phyloP scores from a whole-genome alignment of 2,797 vertebrate species.

The Cynodonichthys magdalenae region DNA sequence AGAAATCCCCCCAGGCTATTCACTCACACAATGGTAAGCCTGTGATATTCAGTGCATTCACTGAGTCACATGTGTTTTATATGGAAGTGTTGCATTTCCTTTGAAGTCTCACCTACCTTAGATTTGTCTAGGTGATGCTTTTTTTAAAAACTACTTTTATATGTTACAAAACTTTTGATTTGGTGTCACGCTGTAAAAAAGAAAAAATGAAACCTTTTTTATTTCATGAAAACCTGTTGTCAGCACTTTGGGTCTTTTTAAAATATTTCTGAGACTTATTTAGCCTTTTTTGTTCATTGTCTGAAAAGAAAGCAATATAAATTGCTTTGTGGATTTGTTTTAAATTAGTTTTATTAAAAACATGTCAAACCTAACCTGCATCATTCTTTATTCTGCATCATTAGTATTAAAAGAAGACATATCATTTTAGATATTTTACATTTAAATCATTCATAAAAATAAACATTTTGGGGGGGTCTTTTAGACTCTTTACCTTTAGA shows the following conservation, averaged over 20 bases:
- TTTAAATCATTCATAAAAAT: too few species aligned
- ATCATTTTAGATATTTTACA: too few species aligned
- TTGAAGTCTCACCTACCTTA: constrained; percentile 8
- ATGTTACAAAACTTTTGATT: constrained; percentile 3
- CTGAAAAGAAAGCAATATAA: not conserved
- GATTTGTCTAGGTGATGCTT: constrained; percentile 12
- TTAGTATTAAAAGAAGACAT: too few species aligned
- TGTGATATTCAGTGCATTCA: constrained; percentile 32
- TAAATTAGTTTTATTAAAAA: too few species aligned
- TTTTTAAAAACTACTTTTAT: not conserved
- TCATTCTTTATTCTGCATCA: too few species aligned
- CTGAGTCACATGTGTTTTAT: constrained; percentile 20
- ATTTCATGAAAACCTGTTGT: not conserved
- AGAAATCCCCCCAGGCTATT: constrained; percentile 35
- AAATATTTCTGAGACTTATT: not conserved
- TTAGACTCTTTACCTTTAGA: too few species aligned
- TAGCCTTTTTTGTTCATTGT: not conserved
- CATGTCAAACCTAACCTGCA: too few species aligned
- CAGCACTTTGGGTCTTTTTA: not conserved
- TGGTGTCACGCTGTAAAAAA: not conserved
- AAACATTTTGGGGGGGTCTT: too few species aligned
- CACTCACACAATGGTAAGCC: constrained; percentile 31
- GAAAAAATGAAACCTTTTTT: constrained; percentile 1
- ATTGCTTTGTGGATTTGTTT: too few species aligned
- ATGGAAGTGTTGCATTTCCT: constrained; percentile 20